A percentile compares a stretch with the other conserved stretches of the same genome.
phyloP scores from a whole-genome alignment of 2,888 invertebrate genomes.

The Sarcophaga carnaria region DNA sequence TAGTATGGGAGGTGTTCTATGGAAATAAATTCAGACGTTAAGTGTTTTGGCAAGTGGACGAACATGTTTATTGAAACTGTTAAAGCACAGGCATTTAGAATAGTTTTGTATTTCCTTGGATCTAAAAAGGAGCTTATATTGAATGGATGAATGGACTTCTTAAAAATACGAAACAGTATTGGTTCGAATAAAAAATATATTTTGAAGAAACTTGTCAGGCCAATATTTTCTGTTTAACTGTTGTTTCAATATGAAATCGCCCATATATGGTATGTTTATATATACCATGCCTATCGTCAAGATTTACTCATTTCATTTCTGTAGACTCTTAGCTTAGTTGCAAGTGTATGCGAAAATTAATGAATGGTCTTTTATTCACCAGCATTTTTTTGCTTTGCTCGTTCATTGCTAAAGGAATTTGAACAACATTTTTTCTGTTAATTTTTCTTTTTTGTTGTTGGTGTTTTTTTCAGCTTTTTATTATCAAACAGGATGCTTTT shows the following conservation, averaged over 20 bases:
- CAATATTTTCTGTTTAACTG: not conserved
- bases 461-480: conserved; percentile 2
- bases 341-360: conserved; percentile 59
- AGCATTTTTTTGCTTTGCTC: conserved; percentile 17
- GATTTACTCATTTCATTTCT: not conserved
- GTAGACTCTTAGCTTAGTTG: conserved; percentile 1
- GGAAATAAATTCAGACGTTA: not conserved
- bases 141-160: too few species aligned
- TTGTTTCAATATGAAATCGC: conserved; percentile 28
- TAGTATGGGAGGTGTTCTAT: conserved; percentile 43
- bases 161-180: too few species aligned
- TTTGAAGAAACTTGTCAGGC: too few species aligned
- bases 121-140: too few species aligned
- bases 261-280: conserved; percentile 19
- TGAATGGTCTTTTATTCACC: conserved; percentile 60
- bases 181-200: too few species aligned
- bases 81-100: too few species aligned
- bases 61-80: too few species aligned
- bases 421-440: conserved; percentile 38
- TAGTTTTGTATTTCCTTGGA: too few species aligned
- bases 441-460: not conserved
- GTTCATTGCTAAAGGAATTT: conserved; percentile 47
- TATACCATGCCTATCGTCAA: conserved; percentile 13
- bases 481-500: conserved; percentile 67
- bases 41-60: not conserved